Evolutionary conservation across 2,888 invertebrate genomes (phyloP).

Genomic region (Aphidoletes aphidimyza): DNA sequence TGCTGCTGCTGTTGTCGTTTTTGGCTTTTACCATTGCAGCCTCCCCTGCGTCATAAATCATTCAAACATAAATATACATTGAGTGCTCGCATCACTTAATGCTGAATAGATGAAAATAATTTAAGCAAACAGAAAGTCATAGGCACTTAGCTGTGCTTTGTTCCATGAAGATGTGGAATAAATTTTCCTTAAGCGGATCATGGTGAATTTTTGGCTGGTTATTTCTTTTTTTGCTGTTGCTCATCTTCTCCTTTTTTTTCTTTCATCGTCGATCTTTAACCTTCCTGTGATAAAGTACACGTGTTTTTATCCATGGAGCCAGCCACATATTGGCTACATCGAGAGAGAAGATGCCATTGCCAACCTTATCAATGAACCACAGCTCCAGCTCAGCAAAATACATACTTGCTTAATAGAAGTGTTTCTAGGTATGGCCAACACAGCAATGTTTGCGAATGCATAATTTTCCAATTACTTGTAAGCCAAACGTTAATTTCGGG

Average conservation of each 20-base stretch:
- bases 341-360: too few species aligned
- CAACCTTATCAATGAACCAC: too few species aligned
- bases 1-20: too few species aligned
- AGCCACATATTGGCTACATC: too few species aligned
- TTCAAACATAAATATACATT: slow-evolving; percentile 39
- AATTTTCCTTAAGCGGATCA: slow-evolving; percentile 14
- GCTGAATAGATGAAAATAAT: slow-evolving; percentile 47
- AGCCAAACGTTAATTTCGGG: neutral
- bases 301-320: too few species aligned
- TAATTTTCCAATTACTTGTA: neutral
- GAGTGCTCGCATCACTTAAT: slow-evolving; percentile 38
- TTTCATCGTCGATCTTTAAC: neutral
- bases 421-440: too few species aligned
- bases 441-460: neutral
- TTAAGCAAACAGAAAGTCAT: slow-evolving; percentile 49
- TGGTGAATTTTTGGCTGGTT: slow-evolving; percentile 12
- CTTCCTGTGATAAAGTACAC: neutral
- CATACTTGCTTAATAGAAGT: too few species aligned
- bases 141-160: slow-evolving; percentile 43
- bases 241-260: neutral
- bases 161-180: slow-evolving; percentile 44
- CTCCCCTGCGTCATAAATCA: slow-evolving; percentile 41
- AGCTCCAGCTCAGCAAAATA: too few species aligned
- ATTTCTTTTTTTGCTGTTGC: neutral
- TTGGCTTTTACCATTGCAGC: neutral